These are phyloP conservation scores for Trichonephila clavipes DNA, from an alignment of 1,140 invertebrate species.

Conservation along the genomic window DNA sequence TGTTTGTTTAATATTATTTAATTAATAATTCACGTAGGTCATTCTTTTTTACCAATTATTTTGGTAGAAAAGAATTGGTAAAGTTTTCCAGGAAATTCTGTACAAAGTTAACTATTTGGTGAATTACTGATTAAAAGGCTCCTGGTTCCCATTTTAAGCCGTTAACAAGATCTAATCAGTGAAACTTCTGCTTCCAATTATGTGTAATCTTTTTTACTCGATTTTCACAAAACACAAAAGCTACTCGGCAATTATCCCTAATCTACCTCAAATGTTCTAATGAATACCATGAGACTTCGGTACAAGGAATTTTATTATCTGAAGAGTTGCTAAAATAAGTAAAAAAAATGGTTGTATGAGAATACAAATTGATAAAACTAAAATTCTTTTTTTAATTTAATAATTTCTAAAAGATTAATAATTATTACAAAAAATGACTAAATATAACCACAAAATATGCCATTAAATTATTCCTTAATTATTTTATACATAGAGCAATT, in stretches of 20 bases:
- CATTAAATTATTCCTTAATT: too few species aligned
- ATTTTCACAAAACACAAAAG: not conserved
- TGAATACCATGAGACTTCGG: not conserved
- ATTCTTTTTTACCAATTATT: too few species aligned
- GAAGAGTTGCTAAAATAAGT: not conserved
- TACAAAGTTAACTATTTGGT: too few species aligned
- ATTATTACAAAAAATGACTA: too few species aligned
- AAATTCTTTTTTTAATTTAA: too few species aligned
- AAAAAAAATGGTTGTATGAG: not conserved
- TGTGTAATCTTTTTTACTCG: not conserved
- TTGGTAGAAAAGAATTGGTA: too few species aligned
- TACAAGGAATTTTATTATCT: not conserved
- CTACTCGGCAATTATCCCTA: not conserved
- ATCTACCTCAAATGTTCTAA: not conserved
- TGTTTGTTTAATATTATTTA: too few species aligned
- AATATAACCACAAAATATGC: too few species aligned
- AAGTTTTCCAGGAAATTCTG: too few species aligned
- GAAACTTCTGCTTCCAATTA: not conserved
- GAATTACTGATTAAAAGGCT: not conserved
- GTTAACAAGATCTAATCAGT: not conserved
- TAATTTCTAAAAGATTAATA: too few species aligned
- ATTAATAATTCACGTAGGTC: too few species aligned
- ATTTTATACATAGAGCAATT: too few species aligned
- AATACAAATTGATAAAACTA: not conserved
- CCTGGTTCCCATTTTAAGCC: not conserved